Base-by-base conservation (phyloP, 2,113 vertebrate species). In the Hypanus sabinus region DNA sequence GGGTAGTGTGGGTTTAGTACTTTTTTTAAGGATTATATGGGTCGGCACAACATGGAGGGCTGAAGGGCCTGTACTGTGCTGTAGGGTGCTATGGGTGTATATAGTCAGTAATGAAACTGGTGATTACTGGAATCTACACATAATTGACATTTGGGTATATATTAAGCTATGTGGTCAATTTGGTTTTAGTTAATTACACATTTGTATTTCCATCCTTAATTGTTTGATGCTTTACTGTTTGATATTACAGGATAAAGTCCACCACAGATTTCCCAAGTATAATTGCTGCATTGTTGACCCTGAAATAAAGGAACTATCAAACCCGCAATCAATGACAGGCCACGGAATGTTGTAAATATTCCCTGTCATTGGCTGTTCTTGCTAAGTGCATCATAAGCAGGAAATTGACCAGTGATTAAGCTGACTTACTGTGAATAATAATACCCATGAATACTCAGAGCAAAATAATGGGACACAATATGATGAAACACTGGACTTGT, bases 371-470 rank as follows among this genome's bases (percentile, higher is more conserved):
- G 68, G 6, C 33, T 93, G 70, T 73, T 14, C 20, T 73, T 46
- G 70, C 20, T 9, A 24, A 27, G 68, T 38, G 68, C 36, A 73
- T 73, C 27, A 27, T 46, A 93, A 93, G 33, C 70, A 38, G 68
- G 36, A 93, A 93, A 93, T 93, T 71, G 68, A 38, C 22, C 68
- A 93, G 33, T 24, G 90, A 93, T 73, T 93, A 93, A 12, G 5
- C 68, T 71, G 68, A 93, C 36, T 73, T 70, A 33, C 62, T 38
- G 10, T 46, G 90, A 93, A 93, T 71, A 93, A 46, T 71, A 93
- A 93, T 93, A 68, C 20, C 18, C 68, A 46, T 73, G 20, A 93
- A 46, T 93, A 10, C 65, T 10, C 18, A 93, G 68, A 93, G 65
- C 36, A 73, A 36, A 93, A 38, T 38, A 46, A 27, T 73, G 68